Conservation (phyloP, 2,113 vertebrate genomes). For the Neotragus moschatus region DNA sequence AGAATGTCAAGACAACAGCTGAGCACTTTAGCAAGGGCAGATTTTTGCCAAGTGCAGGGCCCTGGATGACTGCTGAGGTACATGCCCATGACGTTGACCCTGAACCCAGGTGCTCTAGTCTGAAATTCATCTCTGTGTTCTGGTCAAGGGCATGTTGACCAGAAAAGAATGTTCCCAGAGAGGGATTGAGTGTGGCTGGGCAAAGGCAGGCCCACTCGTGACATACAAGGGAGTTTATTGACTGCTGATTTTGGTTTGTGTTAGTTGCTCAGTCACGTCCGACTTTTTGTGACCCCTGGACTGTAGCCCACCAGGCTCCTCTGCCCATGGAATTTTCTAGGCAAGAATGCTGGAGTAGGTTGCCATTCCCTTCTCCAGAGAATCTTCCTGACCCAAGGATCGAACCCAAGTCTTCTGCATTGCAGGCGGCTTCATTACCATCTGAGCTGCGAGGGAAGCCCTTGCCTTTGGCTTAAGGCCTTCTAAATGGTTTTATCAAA, state of each 20-base stretch:
- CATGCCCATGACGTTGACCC: neutral
- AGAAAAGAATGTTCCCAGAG: neutral
- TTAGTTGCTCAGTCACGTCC: neutral
- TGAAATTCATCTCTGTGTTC: neutral
- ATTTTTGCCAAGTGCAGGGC: neutral
- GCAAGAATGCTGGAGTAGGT: neutral
- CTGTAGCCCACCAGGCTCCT: neutral
- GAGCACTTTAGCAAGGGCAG: rapidly evolving
- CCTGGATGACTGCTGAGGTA: neutral
- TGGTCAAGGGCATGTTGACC: neutral
- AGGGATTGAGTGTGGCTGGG: neutral
- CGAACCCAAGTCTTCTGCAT: neutral
- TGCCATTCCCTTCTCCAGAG: neutral
- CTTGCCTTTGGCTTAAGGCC: neutral
- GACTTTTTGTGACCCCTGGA: neutral
- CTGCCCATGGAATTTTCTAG: neutral
- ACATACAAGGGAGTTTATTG: neutral
- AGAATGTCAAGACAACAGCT: neutral
- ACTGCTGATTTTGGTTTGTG: neutral
- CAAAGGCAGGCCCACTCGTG: neutral
- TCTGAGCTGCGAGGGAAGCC: neutral
- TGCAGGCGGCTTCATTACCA: neutral
- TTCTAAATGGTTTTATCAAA: neutral
- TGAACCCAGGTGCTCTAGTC: neutral
- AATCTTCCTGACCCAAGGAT: neutral